phyloP scores from a whole-genome alignment of 2,888 invertebrate species.

The Phengaris arion region DNA sequence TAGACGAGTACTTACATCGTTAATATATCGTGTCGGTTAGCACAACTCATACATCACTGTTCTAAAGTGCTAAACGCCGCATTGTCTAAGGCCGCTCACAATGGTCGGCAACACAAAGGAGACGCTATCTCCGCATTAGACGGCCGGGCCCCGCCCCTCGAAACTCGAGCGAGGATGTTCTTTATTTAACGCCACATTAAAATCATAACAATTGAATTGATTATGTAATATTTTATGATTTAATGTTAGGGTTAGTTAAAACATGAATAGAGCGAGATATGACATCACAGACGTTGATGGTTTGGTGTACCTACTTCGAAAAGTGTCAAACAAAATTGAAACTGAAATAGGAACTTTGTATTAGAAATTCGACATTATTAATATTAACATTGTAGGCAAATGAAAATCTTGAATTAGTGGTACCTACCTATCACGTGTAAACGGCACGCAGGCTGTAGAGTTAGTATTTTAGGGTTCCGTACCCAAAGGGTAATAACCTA shows the following conservation, averaged over 20 bases:
- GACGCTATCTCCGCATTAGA: neutral
- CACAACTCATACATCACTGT: constrained; percentile 2
- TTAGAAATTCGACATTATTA: too few relatives aligned
- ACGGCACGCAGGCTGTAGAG: too few relatives aligned
- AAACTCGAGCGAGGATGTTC: constrained; percentile 15
- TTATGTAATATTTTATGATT: constrained; percentile 15
- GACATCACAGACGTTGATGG: neutral
- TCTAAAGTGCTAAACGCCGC: neutral
- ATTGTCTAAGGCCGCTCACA: constrained; percentile 5
- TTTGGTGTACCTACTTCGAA: neutral
- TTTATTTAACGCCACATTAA: constrained; percentile 27
- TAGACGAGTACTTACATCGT: neutral
- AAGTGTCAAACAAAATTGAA: too few relatives aligned
- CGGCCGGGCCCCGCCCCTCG: neutral
- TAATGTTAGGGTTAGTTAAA: neutral
- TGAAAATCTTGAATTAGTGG: too few relatives aligned
- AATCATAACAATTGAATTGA: constrained; percentile 25
- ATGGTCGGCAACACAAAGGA: constrained; percentile 12
- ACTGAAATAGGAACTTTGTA: too few relatives aligned
- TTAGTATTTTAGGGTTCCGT: too few relatives aligned
- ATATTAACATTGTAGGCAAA: too few relatives aligned
- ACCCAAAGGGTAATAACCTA: too few relatives aligned
- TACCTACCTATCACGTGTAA: too few relatives aligned
- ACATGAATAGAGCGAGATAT: neutral
- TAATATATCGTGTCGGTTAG: neutral